Evolutionary conservation across 2,888 invertebrate genomes (phyloP).

Genomic region (Limnephilus marmoratus): DNA sequence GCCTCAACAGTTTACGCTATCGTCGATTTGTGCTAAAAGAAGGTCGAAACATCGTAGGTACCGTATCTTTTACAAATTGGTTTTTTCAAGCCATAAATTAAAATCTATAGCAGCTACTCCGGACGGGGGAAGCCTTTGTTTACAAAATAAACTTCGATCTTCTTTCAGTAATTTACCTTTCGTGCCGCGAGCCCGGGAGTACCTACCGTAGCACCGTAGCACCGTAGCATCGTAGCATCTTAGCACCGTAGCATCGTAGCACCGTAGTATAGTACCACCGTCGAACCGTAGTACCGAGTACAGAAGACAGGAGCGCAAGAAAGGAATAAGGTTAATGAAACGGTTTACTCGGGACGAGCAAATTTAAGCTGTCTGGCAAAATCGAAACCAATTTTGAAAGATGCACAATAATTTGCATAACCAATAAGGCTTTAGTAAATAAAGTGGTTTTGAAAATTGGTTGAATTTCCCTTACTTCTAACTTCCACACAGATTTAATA

Average conservation of each 20-base stretch:
- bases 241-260: too few species aligned
- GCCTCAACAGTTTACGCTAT: neutral
- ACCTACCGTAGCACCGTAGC: neutral
- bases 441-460: neutral
- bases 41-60: slow-evolving; percentile 24
- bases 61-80: slow-evolving; percentile 46
- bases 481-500: too few species aligned
- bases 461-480: neutral
- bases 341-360: slow-evolving; percentile 10
- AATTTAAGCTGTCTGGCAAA: neutral
- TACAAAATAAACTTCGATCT: slow-evolving; percentile 47
- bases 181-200: neutral
- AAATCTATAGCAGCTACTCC: slow-evolving; percentile 39
- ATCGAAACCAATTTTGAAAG: neutral
- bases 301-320: neutral
- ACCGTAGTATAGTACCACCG: neutral
- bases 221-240: too few species aligned
- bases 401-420: slow-evolving; percentile 2
- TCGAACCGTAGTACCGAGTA: too few species aligned
- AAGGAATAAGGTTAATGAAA: neutral
- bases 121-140: slow-evolving; percentile 31
- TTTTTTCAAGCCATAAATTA: slow-evolving; percentile 49
- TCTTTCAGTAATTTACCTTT: slow-evolving; percentile 33
- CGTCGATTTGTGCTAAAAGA: neutral
- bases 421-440: neutral